These are phyloP conservation scores for Steinernema hermaphroditum DNA, from an alignment of 2,888 invertebrate species.

Conservation along the genomic window DNA sequence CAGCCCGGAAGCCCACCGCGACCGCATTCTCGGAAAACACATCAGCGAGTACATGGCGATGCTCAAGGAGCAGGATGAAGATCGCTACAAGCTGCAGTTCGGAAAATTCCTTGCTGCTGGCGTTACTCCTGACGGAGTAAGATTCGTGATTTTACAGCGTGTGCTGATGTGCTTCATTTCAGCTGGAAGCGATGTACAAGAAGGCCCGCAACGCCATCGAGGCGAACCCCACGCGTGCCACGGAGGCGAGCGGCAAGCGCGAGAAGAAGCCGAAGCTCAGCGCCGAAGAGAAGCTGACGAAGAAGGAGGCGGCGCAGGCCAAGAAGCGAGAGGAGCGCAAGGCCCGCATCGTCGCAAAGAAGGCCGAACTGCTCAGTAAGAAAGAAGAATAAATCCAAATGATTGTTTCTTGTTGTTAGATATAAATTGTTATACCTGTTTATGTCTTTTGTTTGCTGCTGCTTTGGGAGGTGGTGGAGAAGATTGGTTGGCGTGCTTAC, in stretches of 20 bases:
- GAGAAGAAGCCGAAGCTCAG: slow-evolving; percentile 70
- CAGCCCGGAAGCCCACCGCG: slow-evolving; percentile 85
- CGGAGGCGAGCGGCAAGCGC: slow-evolving; percentile 65
- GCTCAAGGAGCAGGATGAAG: slow-evolving; percentile 87
- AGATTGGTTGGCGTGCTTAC: no score
- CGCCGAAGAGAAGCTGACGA: slow-evolving; percentile 88
- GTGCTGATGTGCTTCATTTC: slow-evolving; percentile 45
- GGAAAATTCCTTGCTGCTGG: slow-evolving; percentile 90
- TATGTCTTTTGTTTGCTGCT: no score
- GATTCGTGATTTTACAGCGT: slow-evolving; percentile 34
- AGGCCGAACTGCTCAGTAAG: slow-evolving; percentile 73
- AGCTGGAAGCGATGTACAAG: slow-evolving; percentile 92
- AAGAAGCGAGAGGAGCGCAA: slow-evolving; percentile 85
- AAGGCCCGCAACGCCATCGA: slow-evolving; percentile 91
- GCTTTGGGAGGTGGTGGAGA: no score
- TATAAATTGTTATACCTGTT: no score
- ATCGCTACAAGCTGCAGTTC: slow-evolving; percentile 96
- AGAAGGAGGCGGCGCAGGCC: no score
- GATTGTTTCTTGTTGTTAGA: no score
- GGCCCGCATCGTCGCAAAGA: slow-evolving; percentile 89
- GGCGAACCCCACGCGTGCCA: slow-evolving; percentile 76
- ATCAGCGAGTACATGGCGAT: slow-evolving; percentile 95
- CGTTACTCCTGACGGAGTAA: slow-evolving; percentile 83
- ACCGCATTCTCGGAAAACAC: slow-evolving; percentile 94
- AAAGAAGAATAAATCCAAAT: no score